phyloP scores from a whole-genome alignment of 2,797 vertebrate species.

The Margarornis squamiger region DNA sequence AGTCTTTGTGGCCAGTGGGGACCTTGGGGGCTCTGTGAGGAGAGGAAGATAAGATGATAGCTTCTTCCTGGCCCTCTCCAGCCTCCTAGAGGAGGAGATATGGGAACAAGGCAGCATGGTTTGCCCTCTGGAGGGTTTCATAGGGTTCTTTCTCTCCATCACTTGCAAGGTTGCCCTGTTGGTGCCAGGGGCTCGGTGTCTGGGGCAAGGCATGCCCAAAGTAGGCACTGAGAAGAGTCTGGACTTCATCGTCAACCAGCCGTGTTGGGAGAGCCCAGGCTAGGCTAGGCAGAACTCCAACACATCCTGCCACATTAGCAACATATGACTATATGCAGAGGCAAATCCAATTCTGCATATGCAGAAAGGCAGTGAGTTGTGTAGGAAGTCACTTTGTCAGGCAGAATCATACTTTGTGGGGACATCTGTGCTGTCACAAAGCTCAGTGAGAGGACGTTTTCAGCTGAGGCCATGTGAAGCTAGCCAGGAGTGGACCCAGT shows the following conservation, averaged over 20 bases:
- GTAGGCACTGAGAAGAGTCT: background rate
- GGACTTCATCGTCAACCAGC: background rate
- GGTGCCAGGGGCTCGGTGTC: background rate
- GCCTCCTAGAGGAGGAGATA: background rate
- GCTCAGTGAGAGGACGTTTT: background rate
- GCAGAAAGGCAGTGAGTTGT: background rate
- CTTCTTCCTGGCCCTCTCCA: background rate
- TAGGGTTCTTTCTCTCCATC: background rate
- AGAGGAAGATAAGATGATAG: background rate
- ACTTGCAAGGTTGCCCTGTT: background rate
- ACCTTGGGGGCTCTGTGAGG: background rate
- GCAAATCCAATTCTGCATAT: background rate
- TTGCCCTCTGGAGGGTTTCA: background rate
- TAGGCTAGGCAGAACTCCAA: background rate
- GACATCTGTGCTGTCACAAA: background rate
- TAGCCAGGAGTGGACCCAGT: background rate
- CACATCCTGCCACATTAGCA: background rate
- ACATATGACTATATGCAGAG: background rate
- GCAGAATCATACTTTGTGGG: background rate
- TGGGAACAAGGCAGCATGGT: background rate
- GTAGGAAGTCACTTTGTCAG: background rate
- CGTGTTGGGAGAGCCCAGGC: background rate
- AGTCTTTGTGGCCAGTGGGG: background rate
- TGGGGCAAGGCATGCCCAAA: background rate
- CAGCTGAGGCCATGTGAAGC: background rate